A percentile compares a stretch with the other conserved stretches of the same genome.
Conservation (phyloP, 2,888 invertebrate species). For the Poecilus cupreus region DNA sequence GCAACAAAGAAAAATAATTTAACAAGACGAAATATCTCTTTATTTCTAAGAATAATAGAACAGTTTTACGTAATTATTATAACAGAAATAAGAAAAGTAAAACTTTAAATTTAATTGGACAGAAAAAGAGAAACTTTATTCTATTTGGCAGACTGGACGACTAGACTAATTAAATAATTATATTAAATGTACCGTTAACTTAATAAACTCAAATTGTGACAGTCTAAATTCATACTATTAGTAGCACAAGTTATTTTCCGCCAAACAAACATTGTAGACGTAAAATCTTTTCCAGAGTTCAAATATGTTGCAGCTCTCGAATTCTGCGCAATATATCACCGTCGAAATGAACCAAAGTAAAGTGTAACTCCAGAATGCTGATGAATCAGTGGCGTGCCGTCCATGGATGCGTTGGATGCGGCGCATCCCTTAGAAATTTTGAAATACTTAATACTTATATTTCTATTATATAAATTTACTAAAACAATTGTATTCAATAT, state of each 20-base stretch:
- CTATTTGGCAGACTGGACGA: not conserved
- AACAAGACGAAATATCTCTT: not conserved
- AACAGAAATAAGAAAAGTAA: conserved; percentile 4
- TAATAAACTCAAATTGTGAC: too few relatives aligned
- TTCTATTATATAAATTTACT: too few relatives aligned
- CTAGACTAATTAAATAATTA: not conserved
- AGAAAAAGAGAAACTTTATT: not conserved
- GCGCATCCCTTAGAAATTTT: too few relatives aligned
- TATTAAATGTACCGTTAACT: not conserved
- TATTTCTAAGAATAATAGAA: not conserved
- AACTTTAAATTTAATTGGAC: not conserved
- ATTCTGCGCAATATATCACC: not conserved
- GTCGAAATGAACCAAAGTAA: not conserved
- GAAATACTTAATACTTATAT: too few relatives aligned
- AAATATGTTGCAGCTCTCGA: not conserved
- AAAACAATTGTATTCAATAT: too few relatives aligned
- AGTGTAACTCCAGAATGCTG: not conserved
- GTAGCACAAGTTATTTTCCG: too few relatives aligned
- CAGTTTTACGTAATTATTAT: not conserved
- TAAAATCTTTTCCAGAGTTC: too few relatives aligned
- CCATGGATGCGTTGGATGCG: too few relatives aligned
- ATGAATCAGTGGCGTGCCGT: too few relatives aligned
- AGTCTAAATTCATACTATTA: not conserved
- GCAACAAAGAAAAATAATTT: not conserved
- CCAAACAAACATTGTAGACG: too few relatives aligned